Base-by-base conservation (phyloP, 1,140 invertebrate genomes). In the Orius insidiosus region DNA sequence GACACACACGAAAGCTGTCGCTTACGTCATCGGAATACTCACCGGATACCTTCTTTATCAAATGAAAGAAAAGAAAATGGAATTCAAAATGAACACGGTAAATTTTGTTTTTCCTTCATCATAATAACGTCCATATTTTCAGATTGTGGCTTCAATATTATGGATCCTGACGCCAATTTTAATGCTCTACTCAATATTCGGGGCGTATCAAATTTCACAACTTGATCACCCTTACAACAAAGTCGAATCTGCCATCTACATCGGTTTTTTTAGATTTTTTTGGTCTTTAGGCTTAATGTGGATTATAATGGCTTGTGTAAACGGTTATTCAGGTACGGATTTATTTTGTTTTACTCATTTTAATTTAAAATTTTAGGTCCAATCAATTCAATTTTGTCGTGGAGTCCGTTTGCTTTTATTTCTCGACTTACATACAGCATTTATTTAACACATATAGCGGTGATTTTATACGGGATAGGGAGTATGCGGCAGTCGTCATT, bases 391-490 rank as follows among this genome's bases (percentile, higher is more conserved):
- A 58, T 77, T 32, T 56, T 78, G 31, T 72, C 70, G 0, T 68
- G 65, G 62, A 62, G 60, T 19, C 54, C 60, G 1, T 70, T 73
- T 32, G 56, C 68, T 18, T 69, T 71, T 0, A 52, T 76, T 0
- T 66, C 67, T 33, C 58, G 70, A 38, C 55, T 76, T 13, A 69
- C 71, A 3, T 77, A 74, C 54, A 60, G 63, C 41, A 63, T 69
- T 13, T 77, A 76, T 54, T 58, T 78, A 3, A 58, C 70, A 2
- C 73, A 75, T 39, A 35, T 56, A 1, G 45, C 54, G 0, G 33
- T 59, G 3, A 51, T 53, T 4, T 16, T 55, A 8, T 34, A 40
- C 30, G 41, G 39, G 13, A 10, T 54, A 5, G 52, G 48, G 4
- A 42, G 39, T 10, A 40, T 49, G 10, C 34, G 51, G 16, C 5